Evolutionary conservation across 1,140 invertebrate species (phyloP).

Genomic region (Tetraneura akinire): DNA sequence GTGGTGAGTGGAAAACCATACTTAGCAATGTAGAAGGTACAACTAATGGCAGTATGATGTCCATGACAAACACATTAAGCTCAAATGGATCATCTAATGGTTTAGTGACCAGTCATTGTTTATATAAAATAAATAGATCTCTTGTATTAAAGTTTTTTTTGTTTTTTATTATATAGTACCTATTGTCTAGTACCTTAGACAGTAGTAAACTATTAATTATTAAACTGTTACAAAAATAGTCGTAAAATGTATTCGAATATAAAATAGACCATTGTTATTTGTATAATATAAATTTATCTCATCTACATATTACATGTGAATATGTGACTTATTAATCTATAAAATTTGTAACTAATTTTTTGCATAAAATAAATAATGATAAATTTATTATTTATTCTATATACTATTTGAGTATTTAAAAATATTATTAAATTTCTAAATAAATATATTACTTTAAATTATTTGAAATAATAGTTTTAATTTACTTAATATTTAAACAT

Average conservation of each 20-base stretch:
- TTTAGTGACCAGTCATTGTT: background rate
- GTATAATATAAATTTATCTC: background rate
- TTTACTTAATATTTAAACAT: no score
- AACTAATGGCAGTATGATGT: constrained; percentile 69
- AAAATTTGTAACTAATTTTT: background rate
- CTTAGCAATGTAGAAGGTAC: constrained; percentile 52
- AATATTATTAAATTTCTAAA: no score
- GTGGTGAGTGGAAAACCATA: constrained; percentile 81
- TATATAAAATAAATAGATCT: constrained; percentile 21
- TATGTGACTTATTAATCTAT: background rate
- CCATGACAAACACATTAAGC: constrained; percentile 71
- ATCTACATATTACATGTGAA: background rate
- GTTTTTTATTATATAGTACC: background rate
- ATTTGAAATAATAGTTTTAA: no score
- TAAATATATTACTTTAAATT: no score
- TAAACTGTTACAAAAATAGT: constrained; percentile 15
- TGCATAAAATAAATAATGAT: background rate
- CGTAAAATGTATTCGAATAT: constrained; percentile 13
- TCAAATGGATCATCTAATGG: constrained; percentile 63
- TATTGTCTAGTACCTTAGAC: no score
- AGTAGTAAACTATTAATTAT: background rate
- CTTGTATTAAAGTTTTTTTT: background rate
- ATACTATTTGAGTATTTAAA: no score
- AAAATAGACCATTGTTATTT: background rate
- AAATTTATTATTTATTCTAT: no score